Conservation (phyloP, 1,140 invertebrate genomes). For the Onthophagus taurus region DNA sequence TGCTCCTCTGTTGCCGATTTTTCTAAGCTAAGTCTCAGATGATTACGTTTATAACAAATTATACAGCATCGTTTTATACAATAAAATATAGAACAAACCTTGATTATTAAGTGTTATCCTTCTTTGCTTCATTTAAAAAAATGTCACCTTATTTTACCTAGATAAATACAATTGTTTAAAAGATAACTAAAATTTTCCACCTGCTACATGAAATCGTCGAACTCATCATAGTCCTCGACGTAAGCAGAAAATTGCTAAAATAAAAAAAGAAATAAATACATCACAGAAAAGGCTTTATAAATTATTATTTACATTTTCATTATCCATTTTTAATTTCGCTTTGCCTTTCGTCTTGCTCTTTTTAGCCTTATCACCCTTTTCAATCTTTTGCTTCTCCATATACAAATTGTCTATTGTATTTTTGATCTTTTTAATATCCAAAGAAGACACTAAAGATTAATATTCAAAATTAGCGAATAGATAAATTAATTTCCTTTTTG, state of each 20-base stretch:
- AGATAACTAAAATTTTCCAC: constrained; percentile 16
- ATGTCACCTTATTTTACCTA: constrained; percentile 10
- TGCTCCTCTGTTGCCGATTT: too few species aligned
- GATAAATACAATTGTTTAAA: constrained; percentile 16
- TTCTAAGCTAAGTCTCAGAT: too few species aligned
- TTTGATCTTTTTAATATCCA: constrained; percentile 73
- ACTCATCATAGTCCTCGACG: constrained; percentile 47
- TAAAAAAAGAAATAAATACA: constrained; percentile 23
- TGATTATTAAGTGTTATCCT: too few species aligned
- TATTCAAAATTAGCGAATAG: not conserved
- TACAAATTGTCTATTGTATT: constrained; percentile 66
- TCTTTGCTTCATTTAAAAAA: not conserved
- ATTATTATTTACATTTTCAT: constrained; percentile 51
- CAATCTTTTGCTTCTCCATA: constrained; percentile 71
- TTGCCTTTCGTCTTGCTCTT: constrained; percentile 65
- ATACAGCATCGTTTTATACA: too few species aligned
- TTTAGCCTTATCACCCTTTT: constrained; percentile 62
- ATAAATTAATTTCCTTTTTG: constrained; percentile 10
- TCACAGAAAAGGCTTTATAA: constrained; percentile 7
- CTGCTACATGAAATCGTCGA: constrained; percentile 59
- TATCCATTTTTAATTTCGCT: constrained; percentile 65
- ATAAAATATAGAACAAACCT: too few species aligned
- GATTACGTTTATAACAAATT: too few species aligned
- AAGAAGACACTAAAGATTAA: constrained; percentile 52
- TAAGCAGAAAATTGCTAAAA: constrained; percentile 49